phyloP scores from a whole-genome alignment of 2,888 invertebrate species.

The Temnothorax ravouxi region DNA sequence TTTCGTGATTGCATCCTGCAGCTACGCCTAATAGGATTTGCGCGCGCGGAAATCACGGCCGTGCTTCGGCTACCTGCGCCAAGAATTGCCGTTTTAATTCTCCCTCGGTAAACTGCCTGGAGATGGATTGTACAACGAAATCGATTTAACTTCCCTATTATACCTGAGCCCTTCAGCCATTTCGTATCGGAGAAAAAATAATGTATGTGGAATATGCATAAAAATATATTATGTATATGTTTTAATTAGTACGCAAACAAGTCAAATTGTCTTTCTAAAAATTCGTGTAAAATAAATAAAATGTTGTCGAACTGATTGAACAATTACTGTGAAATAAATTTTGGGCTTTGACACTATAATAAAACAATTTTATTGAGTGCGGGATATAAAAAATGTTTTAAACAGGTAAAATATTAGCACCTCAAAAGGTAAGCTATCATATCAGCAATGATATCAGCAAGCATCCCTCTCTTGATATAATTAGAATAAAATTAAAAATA shows the following conservation, averaged over 20 bases:
- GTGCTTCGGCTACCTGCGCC: constrained; percentile 18
- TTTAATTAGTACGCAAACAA: no score
- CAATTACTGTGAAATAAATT: no score
- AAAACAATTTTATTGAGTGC: no score
- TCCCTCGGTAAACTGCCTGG: background rate
- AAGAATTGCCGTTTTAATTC: constrained; percentile 48
- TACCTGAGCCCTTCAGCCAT: background rate
- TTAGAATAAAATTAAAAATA: background rate
- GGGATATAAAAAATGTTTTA: no score
- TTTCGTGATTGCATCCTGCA: constrained; percentile 59
- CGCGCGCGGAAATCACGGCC: constrained; percentile 44
- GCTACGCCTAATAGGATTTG: constrained; percentile 57
- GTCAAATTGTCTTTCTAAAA: no score
- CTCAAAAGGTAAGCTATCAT: no score
- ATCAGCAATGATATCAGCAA: background rate
- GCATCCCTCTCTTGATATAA: background rate
- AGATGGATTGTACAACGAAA: background rate
- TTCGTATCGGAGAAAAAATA: background rate
- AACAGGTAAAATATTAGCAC: no score
- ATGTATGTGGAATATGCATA: background rate
- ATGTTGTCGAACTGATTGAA: no score
- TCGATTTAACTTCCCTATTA: background rate
- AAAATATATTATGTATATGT: background rate
- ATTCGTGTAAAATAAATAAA: no score
- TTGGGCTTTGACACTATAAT: no score